Evolutionary conservation across 2,888 invertebrate genomes (phyloP).

Genomic region (Aspidapion aeneum): DNA sequence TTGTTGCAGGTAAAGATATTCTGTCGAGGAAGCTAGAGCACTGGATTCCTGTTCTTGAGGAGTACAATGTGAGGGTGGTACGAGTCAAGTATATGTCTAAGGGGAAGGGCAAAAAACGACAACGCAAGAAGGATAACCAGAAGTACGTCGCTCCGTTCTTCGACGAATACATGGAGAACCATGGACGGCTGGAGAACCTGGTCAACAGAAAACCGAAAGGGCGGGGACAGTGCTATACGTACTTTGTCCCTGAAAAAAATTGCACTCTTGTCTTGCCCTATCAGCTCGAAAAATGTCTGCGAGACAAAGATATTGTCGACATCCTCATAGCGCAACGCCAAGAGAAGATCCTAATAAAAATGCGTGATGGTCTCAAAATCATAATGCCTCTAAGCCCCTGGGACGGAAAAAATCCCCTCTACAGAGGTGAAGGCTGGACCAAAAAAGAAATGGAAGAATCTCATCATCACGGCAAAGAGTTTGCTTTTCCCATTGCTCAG

Average conservation of each 20-base stretch:
- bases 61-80: slow-evolving; percentile 38
- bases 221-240: slow-evolving; percentile 61
- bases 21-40: slow-evolving; percentile 67
- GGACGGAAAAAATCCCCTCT: slow-evolving; percentile 51
- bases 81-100: slow-evolving; percentile 41
- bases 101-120: slow-evolving; percentile 42
- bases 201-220: slow-evolving; percentile 56
- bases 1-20: slow-evolving; percentile 59
- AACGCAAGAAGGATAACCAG: slow-evolving; percentile 39
- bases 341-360: slow-evolving; percentile 67
- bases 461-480: slow-evolving; percentile 44
- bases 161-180: slow-evolving; percentile 43
- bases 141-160: slow-evolving; percentile 43
- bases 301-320: slow-evolving; percentile 72
- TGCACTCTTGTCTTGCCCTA: slow-evolving; percentile 71
- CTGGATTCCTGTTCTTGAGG: slow-evolving; percentile 73
- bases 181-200: slow-evolving; percentile 41
- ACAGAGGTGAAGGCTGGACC: slow-evolving; percentile 70
- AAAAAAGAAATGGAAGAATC: slow-evolving; percentile 54
- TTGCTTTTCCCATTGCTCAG: slow-evolving; percentile 55
- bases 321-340: slow-evolving; percentile 72
- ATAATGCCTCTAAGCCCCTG: slow-evolving; percentile 55
- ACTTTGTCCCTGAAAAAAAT: slow-evolving; percentile 67
- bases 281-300: slow-evolving; percentile 69
- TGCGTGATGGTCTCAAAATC: slow-evolving; percentile 66